These are phyloP conservation scores for Rhadina sibilatrix DNA, from an alignment of 2,113 vertebrate genomes.

Conservation along the genomic window DNA sequence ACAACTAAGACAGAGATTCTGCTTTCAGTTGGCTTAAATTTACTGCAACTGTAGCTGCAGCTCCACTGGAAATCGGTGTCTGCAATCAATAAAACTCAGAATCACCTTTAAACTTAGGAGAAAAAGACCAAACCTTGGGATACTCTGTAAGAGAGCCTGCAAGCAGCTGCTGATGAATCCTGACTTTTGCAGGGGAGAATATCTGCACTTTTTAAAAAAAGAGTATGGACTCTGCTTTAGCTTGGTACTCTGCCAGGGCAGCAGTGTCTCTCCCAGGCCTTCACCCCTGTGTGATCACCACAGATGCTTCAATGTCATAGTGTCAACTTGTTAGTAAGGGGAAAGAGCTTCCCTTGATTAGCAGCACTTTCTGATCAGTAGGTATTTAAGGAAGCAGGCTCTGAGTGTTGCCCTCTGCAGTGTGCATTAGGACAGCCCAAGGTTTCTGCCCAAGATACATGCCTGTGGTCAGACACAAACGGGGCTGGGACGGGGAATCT, in stretches of 20 bases:
- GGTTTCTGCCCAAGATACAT: not conserved
- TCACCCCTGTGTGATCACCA: not conserved
- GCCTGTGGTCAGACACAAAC: not conserved
- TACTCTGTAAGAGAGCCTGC: rapidly evolving
- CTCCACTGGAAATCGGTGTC: not conserved
- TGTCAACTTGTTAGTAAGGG: not conserved
- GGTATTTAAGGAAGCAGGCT: constrained; percentile 9
- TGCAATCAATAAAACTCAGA: not conserved
- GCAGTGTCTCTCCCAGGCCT: not conserved
- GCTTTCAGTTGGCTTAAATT: not conserved
- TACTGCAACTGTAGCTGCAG: not conserved
- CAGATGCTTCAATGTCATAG: not conserved
- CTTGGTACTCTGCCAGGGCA: not conserved
- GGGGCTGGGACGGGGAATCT: not conserved
- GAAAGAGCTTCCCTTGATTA: not conserved
- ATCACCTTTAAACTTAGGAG: not conserved
- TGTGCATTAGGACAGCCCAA: not conserved
- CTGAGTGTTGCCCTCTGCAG: not conserved
- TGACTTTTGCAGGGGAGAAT: not conserved
- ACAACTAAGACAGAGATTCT: not conserved
- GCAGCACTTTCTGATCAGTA: not conserved
- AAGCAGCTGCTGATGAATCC: not conserved
- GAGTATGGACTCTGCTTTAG: not conserved
- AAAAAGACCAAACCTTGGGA: not conserved
- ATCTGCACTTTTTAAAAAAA: not conserved